Evolutionary conservation across 1,140 invertebrate species (phyloP).

Genomic region (Batillaria attramentaria): DNA sequence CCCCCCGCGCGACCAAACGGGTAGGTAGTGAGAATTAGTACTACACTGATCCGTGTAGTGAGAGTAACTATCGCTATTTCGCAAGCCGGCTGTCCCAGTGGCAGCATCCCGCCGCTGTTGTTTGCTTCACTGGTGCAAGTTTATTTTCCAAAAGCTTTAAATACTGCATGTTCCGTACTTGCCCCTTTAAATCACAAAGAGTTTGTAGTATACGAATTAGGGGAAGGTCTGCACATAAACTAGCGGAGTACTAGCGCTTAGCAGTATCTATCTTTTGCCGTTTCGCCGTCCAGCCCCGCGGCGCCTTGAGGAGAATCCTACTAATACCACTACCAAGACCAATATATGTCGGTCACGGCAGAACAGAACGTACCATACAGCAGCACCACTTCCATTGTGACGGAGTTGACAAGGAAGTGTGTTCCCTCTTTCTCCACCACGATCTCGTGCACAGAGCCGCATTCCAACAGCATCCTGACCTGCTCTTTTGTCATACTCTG

Average conservation of each 20-base stretch:
- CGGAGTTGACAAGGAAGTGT: constrained; percentile 49
- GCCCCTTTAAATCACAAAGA: too few species aligned
- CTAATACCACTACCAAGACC: background rate
- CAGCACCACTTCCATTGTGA: constrained; percentile 63
- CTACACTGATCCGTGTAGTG: too few species aligned
- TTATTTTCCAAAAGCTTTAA: too few species aligned
- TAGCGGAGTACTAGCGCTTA: background rate
- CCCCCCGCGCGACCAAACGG: too few species aligned
- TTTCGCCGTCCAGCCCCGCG: background rate
- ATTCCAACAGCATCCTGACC: constrained; percentile 58
- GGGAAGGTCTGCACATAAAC: background rate
- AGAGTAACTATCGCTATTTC: too few species aligned
- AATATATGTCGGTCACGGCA: background rate
- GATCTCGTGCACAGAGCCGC: constrained; percentile 52
- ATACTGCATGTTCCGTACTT: too few species aligned
- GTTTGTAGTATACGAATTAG: background rate
- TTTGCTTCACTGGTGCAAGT: too few species aligned
- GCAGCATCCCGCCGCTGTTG: too few species aligned
- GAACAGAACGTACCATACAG: constrained; percentile 53
- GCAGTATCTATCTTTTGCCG: background rate
- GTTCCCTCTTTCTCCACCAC: constrained; percentile 23
- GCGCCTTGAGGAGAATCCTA: background rate
- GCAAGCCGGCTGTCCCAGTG: too few species aligned
- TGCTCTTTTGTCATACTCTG: constrained; percentile 65
- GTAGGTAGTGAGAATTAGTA: background rate